These are phyloP conservation scores for Girardia tigrina DNA, from an alignment of 2,888 invertebrate genomes.

Conservation along the genomic window DNA sequence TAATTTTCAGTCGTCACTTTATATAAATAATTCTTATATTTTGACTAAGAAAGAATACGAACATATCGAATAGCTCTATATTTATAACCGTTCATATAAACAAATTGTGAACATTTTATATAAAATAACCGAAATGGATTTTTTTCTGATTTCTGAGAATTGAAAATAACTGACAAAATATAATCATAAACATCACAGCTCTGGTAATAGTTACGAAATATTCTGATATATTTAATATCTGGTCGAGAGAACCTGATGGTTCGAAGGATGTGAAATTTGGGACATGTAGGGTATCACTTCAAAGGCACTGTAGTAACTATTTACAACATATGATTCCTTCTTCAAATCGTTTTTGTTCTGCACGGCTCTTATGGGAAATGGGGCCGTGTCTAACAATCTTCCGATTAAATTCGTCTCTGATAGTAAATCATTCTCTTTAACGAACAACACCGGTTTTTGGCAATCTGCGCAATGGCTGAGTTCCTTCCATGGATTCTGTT, in stretches of 20 bases:
- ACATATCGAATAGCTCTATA: too few species aligned
- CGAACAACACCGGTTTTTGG: background rate
- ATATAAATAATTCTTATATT: too few species aligned
- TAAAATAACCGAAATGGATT: too few species aligned
- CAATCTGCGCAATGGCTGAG: background rate
- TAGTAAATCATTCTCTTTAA: background rate
- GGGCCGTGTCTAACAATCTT: background rate
- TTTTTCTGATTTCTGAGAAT: too few species aligned
- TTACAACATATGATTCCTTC: background rate
- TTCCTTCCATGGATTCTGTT: background rate
- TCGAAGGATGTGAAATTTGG: background rate
- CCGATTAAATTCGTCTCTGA: background rate
- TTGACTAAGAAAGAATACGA: too few species aligned
- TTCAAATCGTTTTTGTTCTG: background rate
- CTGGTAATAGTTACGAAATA: too few species aligned
- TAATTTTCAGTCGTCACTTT: too few species aligned
- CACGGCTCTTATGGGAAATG: background rate
- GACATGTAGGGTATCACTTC: background rate
- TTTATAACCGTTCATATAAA: too few species aligned
- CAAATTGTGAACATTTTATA: too few species aligned
- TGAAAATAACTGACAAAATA: too few species aligned
- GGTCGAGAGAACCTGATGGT: background rate
- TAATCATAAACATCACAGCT: too few species aligned
- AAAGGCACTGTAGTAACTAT: background rate
- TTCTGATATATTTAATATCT: too few species aligned